Evolutionary conservation across 2,113 vertebrate species (phyloP).

Genomic region (Pachypanchax playfairii): DNA sequence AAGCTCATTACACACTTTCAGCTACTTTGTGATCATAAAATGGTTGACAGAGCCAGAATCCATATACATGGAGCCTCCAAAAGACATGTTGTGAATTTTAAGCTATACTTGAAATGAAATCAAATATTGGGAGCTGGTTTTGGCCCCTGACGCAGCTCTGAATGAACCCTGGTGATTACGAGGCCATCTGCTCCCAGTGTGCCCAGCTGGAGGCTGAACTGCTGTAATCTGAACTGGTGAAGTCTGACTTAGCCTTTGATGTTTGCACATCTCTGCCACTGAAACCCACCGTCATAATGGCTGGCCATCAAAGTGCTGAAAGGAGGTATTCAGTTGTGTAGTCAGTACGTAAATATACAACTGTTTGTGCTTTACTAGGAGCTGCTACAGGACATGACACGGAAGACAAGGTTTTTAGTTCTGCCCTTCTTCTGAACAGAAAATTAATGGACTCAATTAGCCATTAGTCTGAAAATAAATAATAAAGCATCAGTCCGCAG

Average conservation of each 20-base stretch:
- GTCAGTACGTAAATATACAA: slow-evolving; percentile 18
- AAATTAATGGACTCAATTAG: slow-evolving; percentile 67
- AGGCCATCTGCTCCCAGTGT: slow-evolving; percentile 78
- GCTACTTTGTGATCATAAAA: slow-evolving; percentile 10
- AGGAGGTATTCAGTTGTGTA: slow-evolving; percentile 16
- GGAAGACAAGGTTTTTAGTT: slow-evolving; percentile 42
- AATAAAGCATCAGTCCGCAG: slow-evolving; percentile 55
- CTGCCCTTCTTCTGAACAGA: slow-evolving; percentile 49
- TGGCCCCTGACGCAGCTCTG: slow-evolving; percentile 56
- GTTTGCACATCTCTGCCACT: slow-evolving; percentile 39
- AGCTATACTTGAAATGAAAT: slow-evolving; percentile 60
- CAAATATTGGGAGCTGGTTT: slow-evolving; percentile 52
- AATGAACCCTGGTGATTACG: slow-evolving; percentile 71
- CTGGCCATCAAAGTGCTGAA: slow-evolving; percentile 22
- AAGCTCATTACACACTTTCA: not conserved
- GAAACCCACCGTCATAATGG: slow-evolving; percentile 25
- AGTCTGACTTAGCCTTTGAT: slow-evolving; percentile 39
- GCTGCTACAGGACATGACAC: slow-evolving; percentile 20
- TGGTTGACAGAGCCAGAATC: slow-evolving; percentile 3
- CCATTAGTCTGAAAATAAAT: slow-evolving; percentile 60
- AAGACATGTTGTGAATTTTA: slow-evolving; percentile 52
- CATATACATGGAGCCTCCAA: slow-evolving; percentile 35
- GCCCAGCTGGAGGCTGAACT: slow-evolving; percentile 71
- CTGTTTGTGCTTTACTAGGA: slow-evolving; percentile 22
- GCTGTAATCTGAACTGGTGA: slow-evolving; percentile 69